Evolutionary conservation across 2,113 vertebrate species (phyloP).

Genomic region (Vicugna pacos): DNA sequence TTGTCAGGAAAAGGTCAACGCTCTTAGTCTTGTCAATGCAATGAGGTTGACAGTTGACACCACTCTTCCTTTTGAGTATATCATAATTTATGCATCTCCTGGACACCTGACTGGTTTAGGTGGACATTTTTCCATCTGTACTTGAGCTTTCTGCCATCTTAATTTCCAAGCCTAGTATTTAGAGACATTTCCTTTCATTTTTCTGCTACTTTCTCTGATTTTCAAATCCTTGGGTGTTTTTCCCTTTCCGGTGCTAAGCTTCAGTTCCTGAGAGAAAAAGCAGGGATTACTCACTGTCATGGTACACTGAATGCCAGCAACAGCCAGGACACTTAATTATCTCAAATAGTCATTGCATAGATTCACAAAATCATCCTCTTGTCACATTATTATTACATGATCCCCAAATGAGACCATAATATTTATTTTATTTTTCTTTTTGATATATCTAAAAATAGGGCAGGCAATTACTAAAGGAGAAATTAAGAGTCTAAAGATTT

Average conservation of each 20-base stretch:
- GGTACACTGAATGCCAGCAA: accelerated
- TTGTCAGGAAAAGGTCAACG: neutral
- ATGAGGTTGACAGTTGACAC: neutral
- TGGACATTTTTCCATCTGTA: neutral
- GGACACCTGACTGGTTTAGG: neutral
- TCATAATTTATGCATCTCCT: neutral
- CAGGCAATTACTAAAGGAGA: neutral
- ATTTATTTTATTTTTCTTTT: neutral
- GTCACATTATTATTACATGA: neutral
- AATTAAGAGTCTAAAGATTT: conserved; percentile 8
- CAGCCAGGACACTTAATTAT: neutral
- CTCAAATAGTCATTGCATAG: neutral
- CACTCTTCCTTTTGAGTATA: neutral
- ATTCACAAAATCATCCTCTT: neutral
- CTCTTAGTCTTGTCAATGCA: neutral
- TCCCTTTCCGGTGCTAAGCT: neutral
- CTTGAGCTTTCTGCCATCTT: neutral
- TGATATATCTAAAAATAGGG: neutral
- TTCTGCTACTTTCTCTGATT: neutral
- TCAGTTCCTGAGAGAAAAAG: neutral
- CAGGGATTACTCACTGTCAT: neutral
- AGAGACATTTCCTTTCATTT: neutral
- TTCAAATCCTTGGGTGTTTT: neutral
- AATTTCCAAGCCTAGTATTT: neutral
- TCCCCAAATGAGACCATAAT: neutral